Conservation (phyloP, 1,140 invertebrate genomes). For the Zophobas atratus region DNA sequence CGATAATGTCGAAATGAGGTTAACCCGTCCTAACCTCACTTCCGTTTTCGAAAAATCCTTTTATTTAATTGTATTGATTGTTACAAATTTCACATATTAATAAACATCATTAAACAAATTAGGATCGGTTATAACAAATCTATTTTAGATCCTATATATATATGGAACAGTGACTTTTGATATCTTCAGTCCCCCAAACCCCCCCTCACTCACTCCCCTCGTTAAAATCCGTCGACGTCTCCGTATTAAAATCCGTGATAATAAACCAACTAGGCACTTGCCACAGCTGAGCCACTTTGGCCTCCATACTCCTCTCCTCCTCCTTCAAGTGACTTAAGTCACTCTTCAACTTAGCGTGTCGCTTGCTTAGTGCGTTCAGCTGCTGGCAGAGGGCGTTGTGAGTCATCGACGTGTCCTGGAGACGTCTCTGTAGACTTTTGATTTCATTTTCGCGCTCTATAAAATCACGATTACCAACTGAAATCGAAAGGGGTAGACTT, state of each 20-base stretch:
- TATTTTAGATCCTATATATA: too few relatives aligned
- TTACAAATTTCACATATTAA: too few relatives aligned
- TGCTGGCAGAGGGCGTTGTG: constrained; percentile 62
- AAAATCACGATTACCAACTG: constrained; percentile 29
- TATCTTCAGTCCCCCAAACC: not conserved
- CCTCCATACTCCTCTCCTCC: constrained; percentile 62
- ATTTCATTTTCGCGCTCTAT: constrained; percentile 66
- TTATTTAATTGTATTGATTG: too few relatives aligned
- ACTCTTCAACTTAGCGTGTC: constrained; percentile 61
- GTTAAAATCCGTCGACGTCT: constrained; percentile 47
- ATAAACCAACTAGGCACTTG: constrained; percentile 66
- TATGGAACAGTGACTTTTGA: too few relatives aligned
- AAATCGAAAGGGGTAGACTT: constrained; percentile 50
- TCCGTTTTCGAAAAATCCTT: too few relatives aligned
- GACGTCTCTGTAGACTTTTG: constrained; percentile 57
- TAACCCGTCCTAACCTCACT: too few relatives aligned
- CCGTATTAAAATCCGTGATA: constrained; percentile 58
- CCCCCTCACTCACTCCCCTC: constrained; percentile 44
- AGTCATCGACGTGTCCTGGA: constrained; percentile 59
- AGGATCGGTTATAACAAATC: too few relatives aligned
- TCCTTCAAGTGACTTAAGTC: constrained; percentile 61
- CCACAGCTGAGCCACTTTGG: constrained; percentile 62
- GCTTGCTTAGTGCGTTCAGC: constrained; percentile 61
- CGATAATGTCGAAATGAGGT: too few relatives aligned
- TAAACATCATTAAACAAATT: too few relatives aligned